Evolutionary conservation across 2,888 invertebrate genomes (phyloP).

Genomic region (Poecilus cupreus): DNA sequence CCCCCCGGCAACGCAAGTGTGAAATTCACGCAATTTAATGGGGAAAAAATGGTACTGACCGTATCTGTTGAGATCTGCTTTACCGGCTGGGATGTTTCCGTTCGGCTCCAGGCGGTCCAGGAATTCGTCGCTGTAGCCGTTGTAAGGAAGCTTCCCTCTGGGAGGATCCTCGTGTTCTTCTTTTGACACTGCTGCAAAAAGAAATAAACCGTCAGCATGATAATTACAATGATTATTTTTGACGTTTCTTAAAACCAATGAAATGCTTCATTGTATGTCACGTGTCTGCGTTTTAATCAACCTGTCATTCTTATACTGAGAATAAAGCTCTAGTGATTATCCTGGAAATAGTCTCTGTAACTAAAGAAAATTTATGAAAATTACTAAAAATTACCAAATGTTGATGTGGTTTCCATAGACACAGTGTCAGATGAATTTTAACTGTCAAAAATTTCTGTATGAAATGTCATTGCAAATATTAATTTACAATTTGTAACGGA

Average conservation of each 20-base stretch:
- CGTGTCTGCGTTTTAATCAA: no score
- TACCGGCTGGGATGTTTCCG: slow-evolving; percentile 93
- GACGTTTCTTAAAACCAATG: no score
- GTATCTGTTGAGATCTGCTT: slow-evolving; percentile 82
- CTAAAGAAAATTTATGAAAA: no score
- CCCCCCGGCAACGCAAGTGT: neutral
- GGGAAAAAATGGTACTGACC: slow-evolving; percentile 72
- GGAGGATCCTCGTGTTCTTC: slow-evolving; percentile 87
- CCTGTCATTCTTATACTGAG: no score
- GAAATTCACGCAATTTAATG: neutral
- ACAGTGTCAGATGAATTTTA: no score
- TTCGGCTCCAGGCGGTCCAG: slow-evolving; percentile 94
- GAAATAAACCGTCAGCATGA: slow-evolving; percentile 61
- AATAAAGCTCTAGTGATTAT: no score
- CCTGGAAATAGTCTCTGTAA: no score
- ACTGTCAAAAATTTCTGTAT: no score
- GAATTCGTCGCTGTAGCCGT: slow-evolving; percentile 96
- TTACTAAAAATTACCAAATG: no score
- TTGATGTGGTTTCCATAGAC: no score
- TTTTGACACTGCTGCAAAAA: slow-evolving; percentile 90
- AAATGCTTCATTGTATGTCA: neutral
- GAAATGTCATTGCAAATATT: no score
- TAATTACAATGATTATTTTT: neutral
- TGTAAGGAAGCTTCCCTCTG: slow-evolving; percentile 89
- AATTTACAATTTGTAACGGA: no score